Evolutionary conservation across 2,888 invertebrate genomes (phyloP).

Genomic region (Carabus problematicus): DNA sequence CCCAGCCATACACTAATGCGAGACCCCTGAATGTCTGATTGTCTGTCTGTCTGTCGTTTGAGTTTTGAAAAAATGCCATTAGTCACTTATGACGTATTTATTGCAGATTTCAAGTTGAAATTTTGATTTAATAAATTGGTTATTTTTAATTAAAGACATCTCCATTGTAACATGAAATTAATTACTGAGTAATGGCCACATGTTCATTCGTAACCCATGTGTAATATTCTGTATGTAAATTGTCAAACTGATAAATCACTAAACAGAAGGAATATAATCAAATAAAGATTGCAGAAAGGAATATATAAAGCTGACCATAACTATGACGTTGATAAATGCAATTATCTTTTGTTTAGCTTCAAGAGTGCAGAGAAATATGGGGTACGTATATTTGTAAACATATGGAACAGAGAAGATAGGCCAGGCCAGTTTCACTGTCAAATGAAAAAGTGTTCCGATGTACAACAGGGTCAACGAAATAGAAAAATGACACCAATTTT

Average conservation of each 20-base stretch:
- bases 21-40: slow-evolving; percentile 2
- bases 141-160: too few species aligned
- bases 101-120: too few species aligned
- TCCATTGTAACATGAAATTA: too few species aligned
- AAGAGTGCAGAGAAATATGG: background rate
- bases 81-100: slow-evolving; percentile 4
- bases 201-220: too few species aligned
- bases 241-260: too few species aligned
- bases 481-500: slow-evolving; percentile 33
- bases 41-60: slow-evolving; percentile 1
- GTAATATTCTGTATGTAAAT: too few species aligned
- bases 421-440: background rate
- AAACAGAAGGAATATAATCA: too few species aligned
- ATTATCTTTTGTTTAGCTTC: too few species aligned
- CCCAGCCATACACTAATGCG: background rate
- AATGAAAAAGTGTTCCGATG: slow-evolving; percentile 2
- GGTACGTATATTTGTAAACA: background rate
- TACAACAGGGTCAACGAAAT: slow-evolving; percentile 23
- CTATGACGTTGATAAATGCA: too few species aligned
- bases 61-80: slow-evolving; percentile 7
- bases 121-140: too few species aligned
- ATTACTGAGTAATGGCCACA: too few species aligned
- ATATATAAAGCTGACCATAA: background rate
- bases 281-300: background rate
- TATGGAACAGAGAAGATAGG: background rate